phyloP scores from a whole-genome alignment of 1,140 invertebrate species.

The Lepidurus apus region DNA sequence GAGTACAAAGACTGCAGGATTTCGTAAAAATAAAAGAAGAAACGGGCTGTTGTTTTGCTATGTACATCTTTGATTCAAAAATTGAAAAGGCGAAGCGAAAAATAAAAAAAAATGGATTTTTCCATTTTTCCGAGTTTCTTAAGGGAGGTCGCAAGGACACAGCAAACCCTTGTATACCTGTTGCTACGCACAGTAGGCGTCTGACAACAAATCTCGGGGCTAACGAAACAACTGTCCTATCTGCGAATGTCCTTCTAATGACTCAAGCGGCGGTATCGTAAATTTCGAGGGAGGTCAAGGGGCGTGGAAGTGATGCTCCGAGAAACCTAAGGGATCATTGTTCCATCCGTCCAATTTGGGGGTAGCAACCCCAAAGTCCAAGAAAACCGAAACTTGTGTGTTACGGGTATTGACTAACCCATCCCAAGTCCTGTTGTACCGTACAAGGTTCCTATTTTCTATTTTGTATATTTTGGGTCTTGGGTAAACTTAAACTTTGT shows the following conservation, averaged over 20 bases:
- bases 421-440: no score
- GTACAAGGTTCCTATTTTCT: no score
- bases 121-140: neutral
- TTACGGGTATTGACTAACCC: no score
- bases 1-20: no score
- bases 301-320: neutral
- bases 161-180: neutral
- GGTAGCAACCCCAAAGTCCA: neutral
- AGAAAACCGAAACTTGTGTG: neutral
- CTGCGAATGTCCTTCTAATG: neutral
- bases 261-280: neutral
- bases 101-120: no score
- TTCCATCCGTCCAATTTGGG: neutral
- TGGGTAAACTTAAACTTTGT: neutral
- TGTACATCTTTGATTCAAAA: no score
- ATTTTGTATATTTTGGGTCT: neutral
- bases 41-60: no score
- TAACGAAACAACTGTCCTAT: neutral
- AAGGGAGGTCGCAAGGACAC: neutral
- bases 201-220: conserved; percentile 2
- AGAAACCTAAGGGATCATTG: neutral
- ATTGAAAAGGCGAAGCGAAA: no score
- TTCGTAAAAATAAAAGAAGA: no score
- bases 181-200: conserved; percentile 16
- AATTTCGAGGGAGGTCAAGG: neutral